Conservation (phyloP, 2,113 vertebrate genomes). For the Thalassarche chlororhynchos region DNA sequence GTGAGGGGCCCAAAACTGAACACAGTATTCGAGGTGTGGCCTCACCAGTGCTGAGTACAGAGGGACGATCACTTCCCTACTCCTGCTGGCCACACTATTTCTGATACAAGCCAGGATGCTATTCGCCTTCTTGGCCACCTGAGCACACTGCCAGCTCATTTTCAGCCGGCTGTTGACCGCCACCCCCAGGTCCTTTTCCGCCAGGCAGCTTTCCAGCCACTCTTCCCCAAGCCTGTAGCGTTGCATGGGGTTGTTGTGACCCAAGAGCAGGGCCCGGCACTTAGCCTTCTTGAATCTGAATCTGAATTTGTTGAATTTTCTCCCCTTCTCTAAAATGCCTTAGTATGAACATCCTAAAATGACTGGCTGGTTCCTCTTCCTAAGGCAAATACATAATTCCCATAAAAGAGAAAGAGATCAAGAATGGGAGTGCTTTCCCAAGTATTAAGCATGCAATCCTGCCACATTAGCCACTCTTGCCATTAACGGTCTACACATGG, state of each 20-base stretch:
- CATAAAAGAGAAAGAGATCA: neutral
- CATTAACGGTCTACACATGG: neutral
- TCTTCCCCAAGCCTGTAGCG: neutral
- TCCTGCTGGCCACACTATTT: too few species aligned
- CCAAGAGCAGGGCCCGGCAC: neutral
- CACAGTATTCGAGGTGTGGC: neutral
- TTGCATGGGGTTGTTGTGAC: accelerated
- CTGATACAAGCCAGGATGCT: neutral
- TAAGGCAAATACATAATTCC: neutral
- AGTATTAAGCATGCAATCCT: neutral
- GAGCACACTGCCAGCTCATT: neutral
- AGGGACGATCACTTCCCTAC: neutral
- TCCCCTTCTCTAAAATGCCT: neutral
- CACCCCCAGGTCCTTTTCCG: neutral
- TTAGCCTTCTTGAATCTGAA: neutral
- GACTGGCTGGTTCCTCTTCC: neutral
- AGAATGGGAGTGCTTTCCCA: neutral
- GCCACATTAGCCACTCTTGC: neutral
- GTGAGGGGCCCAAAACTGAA: too few species aligned
- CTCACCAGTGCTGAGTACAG: neutral
- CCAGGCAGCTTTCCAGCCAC: neutral
- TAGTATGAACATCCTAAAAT: neutral
- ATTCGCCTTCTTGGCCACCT: neutral
- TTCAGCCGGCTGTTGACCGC: neutral
- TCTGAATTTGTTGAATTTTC: neutral